phyloP scores from a whole-genome alignment of 2,888 invertebrate species.

The Rhagonycha lutea region DNA sequence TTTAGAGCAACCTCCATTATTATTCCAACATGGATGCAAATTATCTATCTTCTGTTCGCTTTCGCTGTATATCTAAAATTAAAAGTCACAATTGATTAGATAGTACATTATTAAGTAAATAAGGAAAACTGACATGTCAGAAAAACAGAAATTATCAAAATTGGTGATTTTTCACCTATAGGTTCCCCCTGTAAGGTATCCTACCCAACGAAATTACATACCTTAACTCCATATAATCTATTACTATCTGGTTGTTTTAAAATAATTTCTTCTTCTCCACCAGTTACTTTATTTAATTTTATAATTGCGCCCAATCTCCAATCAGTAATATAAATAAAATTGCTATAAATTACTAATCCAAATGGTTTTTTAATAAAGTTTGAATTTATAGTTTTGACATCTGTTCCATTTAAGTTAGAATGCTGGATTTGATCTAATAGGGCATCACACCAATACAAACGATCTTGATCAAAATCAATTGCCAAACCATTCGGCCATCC shows the following conservation, averaged over 20 bases:
- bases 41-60: constrained; percentile 71
- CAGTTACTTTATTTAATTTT: constrained; percentile 84
- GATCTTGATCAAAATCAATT: constrained; percentile 85
- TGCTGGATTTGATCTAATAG: constrained; percentile 95
- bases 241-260: constrained; percentile 89
- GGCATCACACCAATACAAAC: constrained; percentile 98
- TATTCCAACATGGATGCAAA: constrained; percentile 79
- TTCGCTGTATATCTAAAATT: constrained; percentile 68
- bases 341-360: constrained; percentile 86
- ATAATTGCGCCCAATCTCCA: constrained; percentile 96
- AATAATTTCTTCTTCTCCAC: constrained; percentile 84
- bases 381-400: constrained; percentile 88
- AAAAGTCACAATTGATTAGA: neutral
- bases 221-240: constrained; percentile 88
- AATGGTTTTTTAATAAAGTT: constrained; percentile 86
- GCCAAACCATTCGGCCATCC: constrained; percentile 98
- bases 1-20: constrained; percentile 92
- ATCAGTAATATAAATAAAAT: constrained; percentile 96
- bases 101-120: no score
- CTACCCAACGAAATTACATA: no score
- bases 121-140: no score
- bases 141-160: no score
- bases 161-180: no score
- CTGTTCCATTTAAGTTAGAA: constrained; percentile 86
- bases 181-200: no score